phyloP scores from a whole-genome alignment of 2,113 vertebrate species.

The Craseonycteris thonglongyai region DNA sequence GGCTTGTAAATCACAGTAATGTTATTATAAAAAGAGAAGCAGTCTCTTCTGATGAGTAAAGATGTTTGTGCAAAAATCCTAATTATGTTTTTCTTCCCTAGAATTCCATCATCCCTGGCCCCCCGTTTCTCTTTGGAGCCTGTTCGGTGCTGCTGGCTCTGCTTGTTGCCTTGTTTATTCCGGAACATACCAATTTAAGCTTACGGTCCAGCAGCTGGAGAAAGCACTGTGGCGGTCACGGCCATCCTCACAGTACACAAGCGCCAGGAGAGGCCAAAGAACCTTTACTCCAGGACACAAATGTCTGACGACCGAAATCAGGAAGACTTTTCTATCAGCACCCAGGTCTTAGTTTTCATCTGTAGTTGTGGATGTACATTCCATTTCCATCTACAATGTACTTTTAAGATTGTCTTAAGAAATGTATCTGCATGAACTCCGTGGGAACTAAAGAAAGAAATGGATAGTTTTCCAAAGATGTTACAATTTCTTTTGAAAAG shows the following conservation, averaged over 20 bases:
- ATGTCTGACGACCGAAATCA: slow-evolving; percentile 80
- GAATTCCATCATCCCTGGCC: slow-evolving; percentile 90
- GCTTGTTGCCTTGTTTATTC: slow-evolving; percentile 92
- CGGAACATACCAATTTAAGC: slow-evolving; percentile 85
- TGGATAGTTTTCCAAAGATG: slow-evolving; percentile 80
- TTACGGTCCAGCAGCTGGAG: slow-evolving; percentile 85
- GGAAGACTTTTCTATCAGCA: slow-evolving; percentile 41
- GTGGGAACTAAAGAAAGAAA: slow-evolving; percentile 69
- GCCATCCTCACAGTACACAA: slow-evolving; percentile 86
- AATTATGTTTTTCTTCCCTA: slow-evolving; percentile 59
- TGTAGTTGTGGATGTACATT: slow-evolving; percentile 77
- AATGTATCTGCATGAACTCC: slow-evolving; percentile 77
- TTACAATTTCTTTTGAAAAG: slow-evolving; percentile 76
- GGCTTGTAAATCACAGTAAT: background rate
- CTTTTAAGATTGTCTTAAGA: slow-evolving; percentile 74
- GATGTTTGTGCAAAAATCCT: background rate
- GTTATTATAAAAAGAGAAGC: background rate
- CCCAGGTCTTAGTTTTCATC: slow-evolving; percentile 65
- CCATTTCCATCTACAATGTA: slow-evolving; percentile 64
- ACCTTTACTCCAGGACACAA: slow-evolving; percentile 89
- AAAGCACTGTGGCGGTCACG: slow-evolving; percentile 85
- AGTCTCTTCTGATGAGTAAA: background rate
- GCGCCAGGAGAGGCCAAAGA: slow-evolving; percentile 89
- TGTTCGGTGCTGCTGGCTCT: slow-evolving; percentile 89
- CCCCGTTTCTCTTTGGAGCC: slow-evolving; percentile 87